These are phyloP conservation scores for Drosophila cognata DNA, from an alignment of 2,888 invertebrate species.

Conservation along the genomic window DNA sequence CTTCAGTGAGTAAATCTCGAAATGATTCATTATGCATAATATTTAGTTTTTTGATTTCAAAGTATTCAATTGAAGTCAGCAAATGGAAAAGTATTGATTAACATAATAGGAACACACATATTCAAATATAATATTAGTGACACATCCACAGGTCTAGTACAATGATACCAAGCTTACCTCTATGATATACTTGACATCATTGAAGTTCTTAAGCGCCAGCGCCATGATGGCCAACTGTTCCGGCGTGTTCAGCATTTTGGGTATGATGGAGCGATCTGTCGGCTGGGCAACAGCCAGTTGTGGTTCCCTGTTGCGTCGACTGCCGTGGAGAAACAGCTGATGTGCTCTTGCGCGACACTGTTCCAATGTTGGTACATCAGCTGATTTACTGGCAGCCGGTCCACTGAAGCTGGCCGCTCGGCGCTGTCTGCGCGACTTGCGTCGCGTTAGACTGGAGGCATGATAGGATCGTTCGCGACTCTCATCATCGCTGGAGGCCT, in stretches of 20 bases:
- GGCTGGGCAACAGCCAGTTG: slow-evolving; percentile 9
- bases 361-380: slow-evolving; percentile 48
- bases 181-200: slow-evolving; percentile 91
- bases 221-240: slow-evolving; percentile 91
- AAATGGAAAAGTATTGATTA: not conserved
- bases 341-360: slow-evolving; percentile 59
- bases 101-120: not conserved
- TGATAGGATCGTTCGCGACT: slow-evolving; percentile 77
- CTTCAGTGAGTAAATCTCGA: not conserved
- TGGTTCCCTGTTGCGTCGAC: slow-evolving; percentile 10
- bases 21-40: not conserved
- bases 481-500: slow-evolving; percentile 83
- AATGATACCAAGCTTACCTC: slow-evolving; percentile 87
- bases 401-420: slow-evolving; percentile 81
- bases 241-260: slow-evolving; percentile 90
- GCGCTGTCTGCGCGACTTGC: slow-evolving; percentile 78
- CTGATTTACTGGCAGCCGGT: slow-evolving; percentile 25
- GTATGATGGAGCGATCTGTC: slow-evolving; percentile 80
- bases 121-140: not conserved
- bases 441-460: slow-evolving; percentile 74
- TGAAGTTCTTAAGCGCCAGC: slow-evolving; percentile 90
- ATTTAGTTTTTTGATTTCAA: not conserved
- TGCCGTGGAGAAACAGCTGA: slow-evolving; percentile 31
- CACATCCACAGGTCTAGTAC: not conserved
- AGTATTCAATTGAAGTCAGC: not conserved